Evolutionary conservation across 2,888 invertebrate species (phyloP).

Genomic region (Troides helena): DNA sequence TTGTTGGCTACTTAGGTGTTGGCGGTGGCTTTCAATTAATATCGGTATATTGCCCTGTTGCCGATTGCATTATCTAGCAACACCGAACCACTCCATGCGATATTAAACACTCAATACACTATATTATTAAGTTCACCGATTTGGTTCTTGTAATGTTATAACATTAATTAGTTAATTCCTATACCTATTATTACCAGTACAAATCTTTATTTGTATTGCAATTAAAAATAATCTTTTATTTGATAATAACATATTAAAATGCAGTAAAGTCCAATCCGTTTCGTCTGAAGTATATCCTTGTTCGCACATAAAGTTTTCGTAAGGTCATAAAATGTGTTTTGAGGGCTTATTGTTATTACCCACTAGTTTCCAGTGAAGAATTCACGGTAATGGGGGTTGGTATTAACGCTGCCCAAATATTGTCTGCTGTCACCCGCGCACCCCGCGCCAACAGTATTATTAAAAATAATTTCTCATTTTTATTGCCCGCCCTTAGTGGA

Average conservation of each 20-base stretch:
- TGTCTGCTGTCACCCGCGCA: slow-evolving; percentile 54
- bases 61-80: slow-evolving; percentile 24
- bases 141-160: too few species aligned
- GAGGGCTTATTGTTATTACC: slow-evolving; percentile 62
- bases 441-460: slow-evolving; percentile 61
- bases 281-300: slow-evolving; percentile 45
- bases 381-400: slow-evolving; percentile 63
- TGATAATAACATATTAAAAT: background rate
- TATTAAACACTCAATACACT: slow-evolving; percentile 1
- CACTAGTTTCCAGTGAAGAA: slow-evolving; percentile 60
- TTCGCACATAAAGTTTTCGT: slow-evolving; percentile 55
- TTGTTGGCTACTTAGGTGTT: slow-evolving; percentile 30
- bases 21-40: slow-evolving; percentile 34
- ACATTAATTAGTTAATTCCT: too few species aligned
- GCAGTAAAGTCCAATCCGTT: background rate
- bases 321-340: slow-evolving; percentile 66
- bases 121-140: slow-evolving; percentile 12
- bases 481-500: slow-evolving; percentile 64
- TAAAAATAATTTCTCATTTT: slow-evolving; percentile 81
- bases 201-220: too few species aligned
- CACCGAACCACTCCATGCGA: slow-evolving; percentile 7
- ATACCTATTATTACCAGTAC: too few species aligned
- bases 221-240: too few species aligned
- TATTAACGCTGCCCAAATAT: slow-evolving; percentile 63
- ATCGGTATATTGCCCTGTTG: slow-evolving; percentile 19